Percentiles rank a stretch among this genome's conserved stretches.
Evolutionary conservation across 2,113 vertebrate genomes (phyloP).

Genomic region (Apodemus sylvaticus): DNA sequence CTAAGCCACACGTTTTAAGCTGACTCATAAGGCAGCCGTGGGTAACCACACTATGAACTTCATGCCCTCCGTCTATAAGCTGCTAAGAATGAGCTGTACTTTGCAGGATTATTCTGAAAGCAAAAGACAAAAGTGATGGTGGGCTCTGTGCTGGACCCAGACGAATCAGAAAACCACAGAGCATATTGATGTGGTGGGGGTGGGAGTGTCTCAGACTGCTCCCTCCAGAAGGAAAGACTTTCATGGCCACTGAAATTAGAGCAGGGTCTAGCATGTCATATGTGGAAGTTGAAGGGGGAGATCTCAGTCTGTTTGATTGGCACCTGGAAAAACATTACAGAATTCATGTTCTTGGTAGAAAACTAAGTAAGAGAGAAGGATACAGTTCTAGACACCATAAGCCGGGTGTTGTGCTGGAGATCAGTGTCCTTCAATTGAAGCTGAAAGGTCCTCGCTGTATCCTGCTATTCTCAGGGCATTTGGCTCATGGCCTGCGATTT

Average conservation of each 20-base stretch:
- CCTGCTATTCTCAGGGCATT: constrained; percentile 17
- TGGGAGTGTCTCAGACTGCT: background rate
- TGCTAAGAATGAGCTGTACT: background rate
- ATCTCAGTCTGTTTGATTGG: background rate
- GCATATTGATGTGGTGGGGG: background rate
- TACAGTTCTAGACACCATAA: background rate
- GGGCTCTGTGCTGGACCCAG: constrained; percentile 23
- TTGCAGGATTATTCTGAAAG: constrained; percentile 30
- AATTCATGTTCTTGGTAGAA: background rate
- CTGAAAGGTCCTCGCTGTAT: background rate
- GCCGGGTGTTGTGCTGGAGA: background rate
- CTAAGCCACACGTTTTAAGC: background rate
- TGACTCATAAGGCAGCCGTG: background rate
- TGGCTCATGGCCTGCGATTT: constrained; percentile 1
- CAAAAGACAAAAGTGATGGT: background rate
- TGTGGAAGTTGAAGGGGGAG: background rate
- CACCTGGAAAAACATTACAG: background rate
- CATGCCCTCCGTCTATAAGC: background rate
- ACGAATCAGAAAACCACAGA: background rate
- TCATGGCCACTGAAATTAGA: background rate
- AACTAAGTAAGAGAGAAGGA: background rate
- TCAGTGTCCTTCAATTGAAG: background rate
- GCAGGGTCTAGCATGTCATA: background rate
- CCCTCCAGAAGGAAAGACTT: background rate
- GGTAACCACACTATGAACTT: background rate